phyloP scores from a whole-genome alignment of 2,113 vertebrate species.

The Epinephelus cyanopodus region DNA sequence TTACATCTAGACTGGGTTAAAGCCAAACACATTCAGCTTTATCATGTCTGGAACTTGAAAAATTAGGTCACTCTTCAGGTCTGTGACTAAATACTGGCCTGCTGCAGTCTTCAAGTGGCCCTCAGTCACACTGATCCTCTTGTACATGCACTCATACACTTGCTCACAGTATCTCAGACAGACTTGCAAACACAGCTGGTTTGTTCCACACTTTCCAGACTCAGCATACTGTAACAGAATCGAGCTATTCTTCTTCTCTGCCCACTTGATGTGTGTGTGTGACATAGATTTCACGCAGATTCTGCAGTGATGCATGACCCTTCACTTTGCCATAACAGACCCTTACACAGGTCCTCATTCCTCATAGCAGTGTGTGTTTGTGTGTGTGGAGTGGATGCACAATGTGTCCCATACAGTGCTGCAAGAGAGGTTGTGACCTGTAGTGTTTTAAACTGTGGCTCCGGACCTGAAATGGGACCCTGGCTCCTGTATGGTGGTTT shows the following conservation, averaged over 20 bases:
- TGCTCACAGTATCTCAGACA: not conserved
- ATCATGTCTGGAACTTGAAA: constrained; percentile 38
- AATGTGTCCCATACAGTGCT: constrained; percentile 52
- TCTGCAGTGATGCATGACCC: constrained; percentile 51
- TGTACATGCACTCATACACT: not conserved
- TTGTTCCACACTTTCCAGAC: constrained; percentile 51
- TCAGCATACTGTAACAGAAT: constrained; percentile 52
- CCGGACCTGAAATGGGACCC: constrained; percentile 33
- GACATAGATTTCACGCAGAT: constrained; percentile 27
- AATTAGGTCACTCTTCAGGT: constrained; percentile 47
- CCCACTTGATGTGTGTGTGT: constrained; percentile 37
- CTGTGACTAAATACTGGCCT: constrained; percentile 14
- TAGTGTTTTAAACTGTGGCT: constrained; percentile 39
- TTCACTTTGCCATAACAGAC: constrained; percentile 49
- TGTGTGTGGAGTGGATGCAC: constrained; percentile 32
- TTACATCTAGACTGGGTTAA: constrained; percentile 16
- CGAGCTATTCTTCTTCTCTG: constrained; percentile 58
- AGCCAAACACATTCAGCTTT: constrained; percentile 24
- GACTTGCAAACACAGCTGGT: constrained; percentile 60
- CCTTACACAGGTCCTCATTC: constrained; percentile 46
- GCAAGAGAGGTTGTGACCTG: constrained; percentile 58
- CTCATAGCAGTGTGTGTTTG: constrained; percentile 18
- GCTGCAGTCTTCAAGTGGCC: constrained; percentile 6
- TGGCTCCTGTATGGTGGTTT: constrained; percentile 54
- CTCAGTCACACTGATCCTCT: constrained; percentile 1